These are phyloP conservation scores for Parotia lawesii DNA, from an alignment of 2,113 vertebrate species.

Conservation along the genomic window DNA sequence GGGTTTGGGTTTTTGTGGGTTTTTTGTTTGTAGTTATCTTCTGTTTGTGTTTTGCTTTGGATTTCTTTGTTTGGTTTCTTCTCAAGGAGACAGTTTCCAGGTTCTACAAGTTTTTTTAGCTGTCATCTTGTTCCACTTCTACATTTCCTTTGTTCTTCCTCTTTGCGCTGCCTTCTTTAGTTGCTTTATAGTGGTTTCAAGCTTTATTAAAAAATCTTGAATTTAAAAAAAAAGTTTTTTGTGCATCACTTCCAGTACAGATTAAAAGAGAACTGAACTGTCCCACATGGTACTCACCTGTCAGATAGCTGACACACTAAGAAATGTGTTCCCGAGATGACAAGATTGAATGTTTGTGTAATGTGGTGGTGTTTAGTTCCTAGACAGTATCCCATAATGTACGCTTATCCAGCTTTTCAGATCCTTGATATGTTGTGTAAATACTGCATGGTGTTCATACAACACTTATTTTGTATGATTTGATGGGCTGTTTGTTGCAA, in stretches of 20 bases:
- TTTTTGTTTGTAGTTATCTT: background rate
- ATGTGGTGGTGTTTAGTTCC: background rate
- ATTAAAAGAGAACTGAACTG: background rate
- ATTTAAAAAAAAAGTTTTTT: background rate
- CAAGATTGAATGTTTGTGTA: background rate
- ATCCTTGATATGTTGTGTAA: background rate
- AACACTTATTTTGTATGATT: background rate
- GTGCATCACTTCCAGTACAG: background rate
- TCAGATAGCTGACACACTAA: background rate
- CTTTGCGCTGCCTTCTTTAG: background rate
- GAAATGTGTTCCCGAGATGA: background rate
- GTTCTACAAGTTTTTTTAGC: background rate
- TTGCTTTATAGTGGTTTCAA: background rate
- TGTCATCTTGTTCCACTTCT: background rate
- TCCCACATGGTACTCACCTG: background rate
- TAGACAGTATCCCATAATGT: background rate
- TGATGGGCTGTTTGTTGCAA: background rate
- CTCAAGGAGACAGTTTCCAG: background rate
- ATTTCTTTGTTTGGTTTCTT: background rate
- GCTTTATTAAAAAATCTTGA: background rate
- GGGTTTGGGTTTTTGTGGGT: background rate
- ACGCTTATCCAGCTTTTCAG: background rate
- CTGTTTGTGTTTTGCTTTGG: background rate
- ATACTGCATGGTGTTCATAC: background rate
- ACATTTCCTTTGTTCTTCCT: background rate